phyloP scores from a whole-genome alignment of 2,888 invertebrate species.

The Synanthedon andrenaeformis region DNA sequence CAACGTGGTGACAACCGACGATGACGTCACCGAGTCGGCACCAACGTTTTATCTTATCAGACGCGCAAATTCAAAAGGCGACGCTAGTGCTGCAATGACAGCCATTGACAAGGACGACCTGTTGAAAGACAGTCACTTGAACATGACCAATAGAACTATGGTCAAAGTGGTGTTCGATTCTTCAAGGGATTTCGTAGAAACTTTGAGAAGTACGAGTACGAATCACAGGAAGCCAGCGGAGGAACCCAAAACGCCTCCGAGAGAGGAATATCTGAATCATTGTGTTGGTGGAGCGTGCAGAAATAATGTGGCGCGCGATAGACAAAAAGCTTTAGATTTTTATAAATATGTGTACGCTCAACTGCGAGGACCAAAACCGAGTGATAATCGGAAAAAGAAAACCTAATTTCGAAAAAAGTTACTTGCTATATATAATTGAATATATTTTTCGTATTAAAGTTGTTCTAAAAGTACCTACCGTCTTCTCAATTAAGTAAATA shows the following conservation, averaged over 20 bases:
- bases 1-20: conserved; percentile 37
- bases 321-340: conserved; percentile 58
- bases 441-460: background rate
- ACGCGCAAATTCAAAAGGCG: conserved; percentile 44
- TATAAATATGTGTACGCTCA: conserved; percentile 65
- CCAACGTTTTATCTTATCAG: conserved; percentile 61
- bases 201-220: conserved; percentile 30
- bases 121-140: conserved; percentile 40
- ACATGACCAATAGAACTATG: conserved; percentile 54
- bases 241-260: conserved; percentile 23
- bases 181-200: conserved; percentile 55
- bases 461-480: background rate
- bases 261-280: conserved; percentile 36
- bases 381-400: conserved; percentile 26
- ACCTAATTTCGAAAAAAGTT: conserved; percentile 12
- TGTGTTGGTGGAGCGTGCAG: conserved; percentile 46
- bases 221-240: conserved; percentile 26
- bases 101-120: conserved; percentile 51
- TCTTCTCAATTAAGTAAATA: too few species aligned
- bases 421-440: background rate
- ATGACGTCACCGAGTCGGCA: conserved; percentile 50
- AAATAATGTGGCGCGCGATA: conserved; percentile 46
- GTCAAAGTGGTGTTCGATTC: conserved; percentile 59
- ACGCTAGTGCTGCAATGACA: conserved; percentile 46
- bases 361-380: conserved; percentile 39